A percentile compares a stretch with the other conserved stretches of the same genome.
Conservation (phyloP, 2,888 invertebrate genomes). For the Bembecia ichneumoniformis region DNA sequence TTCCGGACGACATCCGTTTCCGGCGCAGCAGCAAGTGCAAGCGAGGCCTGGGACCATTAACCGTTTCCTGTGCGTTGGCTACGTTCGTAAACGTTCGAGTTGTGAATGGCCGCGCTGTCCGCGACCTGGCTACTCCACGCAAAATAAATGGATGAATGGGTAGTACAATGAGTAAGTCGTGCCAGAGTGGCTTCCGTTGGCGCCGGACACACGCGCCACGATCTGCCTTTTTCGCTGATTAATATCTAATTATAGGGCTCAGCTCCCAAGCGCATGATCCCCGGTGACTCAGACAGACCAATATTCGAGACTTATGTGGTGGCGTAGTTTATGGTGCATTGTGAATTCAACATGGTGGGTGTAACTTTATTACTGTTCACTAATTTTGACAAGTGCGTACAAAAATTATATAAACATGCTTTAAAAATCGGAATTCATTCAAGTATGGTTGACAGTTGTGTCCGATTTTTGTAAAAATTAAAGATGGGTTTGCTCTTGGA, state of each 20-base stretch:
- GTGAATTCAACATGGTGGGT: constrained; percentile 27
- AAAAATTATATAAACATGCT: no score
- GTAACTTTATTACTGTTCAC: constrained; percentile 8
- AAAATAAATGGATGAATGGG: constrained; percentile 35
- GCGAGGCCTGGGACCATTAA: constrained; percentile 39
- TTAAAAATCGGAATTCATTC: no score
- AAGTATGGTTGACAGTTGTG: no score
- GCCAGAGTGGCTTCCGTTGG: constrained; percentile 61
- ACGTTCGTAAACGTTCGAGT: constrained; percentile 18
- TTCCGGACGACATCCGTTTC: constrained; percentile 55
- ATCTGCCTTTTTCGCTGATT: constrained; percentile 63
- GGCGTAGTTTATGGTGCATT: constrained; percentile 21
- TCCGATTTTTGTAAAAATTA: no score
- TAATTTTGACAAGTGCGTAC: not conserved
- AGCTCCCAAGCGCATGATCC: constrained; percentile 50
- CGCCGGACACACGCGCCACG: constrained; percentile 48
- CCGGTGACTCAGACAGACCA: constrained; percentile 52
- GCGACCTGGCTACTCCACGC: constrained; percentile 19
- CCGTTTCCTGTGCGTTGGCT: constrained; percentile 49
- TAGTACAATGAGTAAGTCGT: constrained; percentile 53
- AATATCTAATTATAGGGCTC: constrained; percentile 66
- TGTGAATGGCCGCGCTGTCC: constrained; percentile 37
- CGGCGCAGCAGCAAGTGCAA: constrained; percentile 36
- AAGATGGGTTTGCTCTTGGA: no score
- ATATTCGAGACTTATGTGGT: constrained; percentile 39